phyloP scores from a whole-genome alignment of 2,797 vertebrate genomes.

The Etheostoma perlongum region DNA sequence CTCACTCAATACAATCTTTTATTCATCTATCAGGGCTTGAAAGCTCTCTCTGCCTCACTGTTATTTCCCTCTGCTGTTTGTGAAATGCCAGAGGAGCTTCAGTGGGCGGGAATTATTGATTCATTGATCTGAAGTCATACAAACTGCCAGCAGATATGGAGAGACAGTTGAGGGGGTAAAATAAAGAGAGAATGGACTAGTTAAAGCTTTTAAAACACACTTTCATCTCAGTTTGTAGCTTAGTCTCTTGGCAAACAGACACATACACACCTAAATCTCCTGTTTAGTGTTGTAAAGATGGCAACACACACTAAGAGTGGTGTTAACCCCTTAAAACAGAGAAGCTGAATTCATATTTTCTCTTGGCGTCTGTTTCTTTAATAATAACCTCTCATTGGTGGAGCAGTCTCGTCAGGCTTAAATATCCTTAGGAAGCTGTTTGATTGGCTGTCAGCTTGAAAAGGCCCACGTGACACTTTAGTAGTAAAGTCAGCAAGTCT shows the following conservation, averaged over 20 bases:
- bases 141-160: conserved; percentile 35
- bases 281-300: conserved; percentile 3
- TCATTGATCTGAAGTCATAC: conserved; percentile 70
- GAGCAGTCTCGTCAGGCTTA: not conserved
- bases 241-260: conserved; percentile 14
- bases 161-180: conserved; percentile 20
- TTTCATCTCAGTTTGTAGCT: conserved; percentile 17
- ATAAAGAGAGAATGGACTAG: conserved; percentile 13
- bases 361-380: not conserved
- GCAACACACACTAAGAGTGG: not conserved
- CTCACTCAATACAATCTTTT: conserved; percentile 45
- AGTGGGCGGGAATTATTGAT: conserved; percentile 67
- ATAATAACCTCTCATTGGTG: not conserved
- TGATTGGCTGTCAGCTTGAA: conserved; percentile 19
- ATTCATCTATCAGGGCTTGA: conserved; percentile 41
- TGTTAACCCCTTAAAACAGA: not conserved
- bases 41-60: conserved; percentile 24
- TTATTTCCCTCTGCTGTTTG: conserved; percentile 67
- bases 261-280: not conserved
- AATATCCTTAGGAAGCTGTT: not conserved
- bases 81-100: conserved; percentile 65
- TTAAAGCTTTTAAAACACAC: conserved; percentile 33
- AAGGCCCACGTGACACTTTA: not conserved
- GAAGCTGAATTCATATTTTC: not conserved
- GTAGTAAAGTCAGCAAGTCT: not conserved